These are phyloP conservation scores for Bucco capensis DNA, from an alignment of 2,113 vertebrate genomes.

Conservation along the genomic window DNA sequence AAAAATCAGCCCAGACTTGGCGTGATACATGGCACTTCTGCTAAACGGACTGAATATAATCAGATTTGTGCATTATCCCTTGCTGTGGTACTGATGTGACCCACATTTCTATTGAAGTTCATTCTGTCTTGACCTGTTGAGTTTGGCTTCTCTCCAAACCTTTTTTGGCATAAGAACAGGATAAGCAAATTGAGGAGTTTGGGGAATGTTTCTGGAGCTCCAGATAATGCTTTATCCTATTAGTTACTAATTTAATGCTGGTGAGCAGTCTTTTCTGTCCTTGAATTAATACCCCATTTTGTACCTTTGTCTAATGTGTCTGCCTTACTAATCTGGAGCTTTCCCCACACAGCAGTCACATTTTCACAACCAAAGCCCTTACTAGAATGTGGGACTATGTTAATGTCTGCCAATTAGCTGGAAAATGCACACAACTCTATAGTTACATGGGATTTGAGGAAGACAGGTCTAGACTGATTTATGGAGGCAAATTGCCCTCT, in stretches of 20 bases:
- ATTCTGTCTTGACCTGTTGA: not conserved
- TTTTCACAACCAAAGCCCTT: not conserved
- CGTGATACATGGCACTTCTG: not conserved
- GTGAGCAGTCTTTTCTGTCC: not conserved
- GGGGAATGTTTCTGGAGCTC: not conserved
- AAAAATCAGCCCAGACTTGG: not conserved
- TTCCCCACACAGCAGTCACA: not conserved
- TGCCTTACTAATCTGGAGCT: not conserved
- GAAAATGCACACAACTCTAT: not conserved
- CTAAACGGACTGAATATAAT: not conserved
- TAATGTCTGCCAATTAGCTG: not conserved
- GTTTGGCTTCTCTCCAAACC: slow-evolving; percentile 1
- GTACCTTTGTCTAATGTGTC: not conserved
- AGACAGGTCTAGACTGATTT: not conserved
- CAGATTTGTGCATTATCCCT: not conserved
- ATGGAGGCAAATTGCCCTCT: not conserved
- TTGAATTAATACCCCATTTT: not conserved
- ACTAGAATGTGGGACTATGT: not conserved
- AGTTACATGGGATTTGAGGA: not conserved
- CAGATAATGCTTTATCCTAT: slow-evolving; percentile 16
- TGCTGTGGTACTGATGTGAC: not conserved
- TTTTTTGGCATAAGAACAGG: not conserved
- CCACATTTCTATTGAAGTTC: not conserved
- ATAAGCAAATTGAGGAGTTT: not conserved
- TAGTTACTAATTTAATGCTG: slow-evolving; percentile 13